Evolutionary conservation across 2,888 invertebrate species (phyloP).

Genomic region (Polymixis lichenea): DNA sequence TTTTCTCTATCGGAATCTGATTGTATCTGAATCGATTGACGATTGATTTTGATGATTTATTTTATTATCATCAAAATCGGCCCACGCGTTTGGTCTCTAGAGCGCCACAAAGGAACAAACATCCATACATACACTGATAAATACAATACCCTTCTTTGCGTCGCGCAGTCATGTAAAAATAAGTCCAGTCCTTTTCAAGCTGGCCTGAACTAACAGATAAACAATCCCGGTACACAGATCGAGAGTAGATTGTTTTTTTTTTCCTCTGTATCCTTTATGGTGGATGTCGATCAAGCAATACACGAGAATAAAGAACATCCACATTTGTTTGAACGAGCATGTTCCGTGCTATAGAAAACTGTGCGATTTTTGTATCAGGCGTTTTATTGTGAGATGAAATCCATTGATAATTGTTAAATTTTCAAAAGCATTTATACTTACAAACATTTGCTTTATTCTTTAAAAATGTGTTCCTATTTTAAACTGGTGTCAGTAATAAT

Average conservation of each 20-base stretch:
- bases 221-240: neutral
- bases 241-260: neutral
- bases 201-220: neutral
- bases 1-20: too few species aligned
- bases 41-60: too few species aligned
- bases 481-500: neutral
- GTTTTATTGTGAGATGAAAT: constrained; percentile 14
- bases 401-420: constrained; percentile 24
- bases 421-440: constrained; percentile 2
- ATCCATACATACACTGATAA: too few species aligned
- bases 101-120: too few species aligned
- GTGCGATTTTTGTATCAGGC: constrained; percentile 33
- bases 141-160: too few species aligned
- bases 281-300: constrained; percentile 37
- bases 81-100: too few species aligned
- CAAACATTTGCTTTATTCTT: neutral
- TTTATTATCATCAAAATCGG: too few species aligned
- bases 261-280: constrained; percentile 10
- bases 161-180: too few species aligned
- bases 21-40: too few species aligned
- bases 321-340: constrained; percentile 32
- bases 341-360: constrained; percentile 33
- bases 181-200: neutral
- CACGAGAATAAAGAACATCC: constrained; percentile 37
- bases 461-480: constrained; percentile 13